Evolutionary conservation across 2,888 invertebrate species (phyloP), one percentile per base, ranked within the genome.

Genomic region (Cacoxenus indagator): DNA sequence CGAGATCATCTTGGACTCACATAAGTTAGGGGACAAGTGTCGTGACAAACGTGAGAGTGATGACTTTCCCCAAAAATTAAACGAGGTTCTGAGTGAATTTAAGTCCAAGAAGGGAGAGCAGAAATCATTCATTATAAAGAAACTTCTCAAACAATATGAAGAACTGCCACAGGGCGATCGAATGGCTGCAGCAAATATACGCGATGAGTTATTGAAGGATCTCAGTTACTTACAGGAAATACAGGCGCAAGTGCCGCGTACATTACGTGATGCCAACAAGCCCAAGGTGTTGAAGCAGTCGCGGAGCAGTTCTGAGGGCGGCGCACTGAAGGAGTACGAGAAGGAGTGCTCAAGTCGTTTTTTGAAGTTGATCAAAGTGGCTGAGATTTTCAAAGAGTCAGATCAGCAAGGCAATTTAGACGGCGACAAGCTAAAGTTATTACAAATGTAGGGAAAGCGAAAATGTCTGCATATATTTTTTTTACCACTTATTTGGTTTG

Each of bases 81-180:
- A 67, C 19, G 64, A 75, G 57, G 74, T 81, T 17, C 64, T 75
- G 11, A 73, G 69, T 0, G 62, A 72, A 6, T 71, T 85, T 14
- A 78, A 82, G 19, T 69, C 80, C 5, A 70, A 65, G 1, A 70
- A 76, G 61, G 74, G 87, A 5, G 81, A 81, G 8, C 74, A 84
- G 29, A 84, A 86, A 48, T 80, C 85, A 0, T 75, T 78, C 17
- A 75, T 83, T 8, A 86, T 87, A 1, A 86, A 86, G 71, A 87
- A 88, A 66, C 70, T 87, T 2, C 69, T 88, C 3, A 73, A 74
- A 0, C 78, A 87, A 70, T 87, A 86, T 68, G 84, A 87, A 5
- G 78, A 83, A 3, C 67, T 87, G 24, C 79, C 87, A 0, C 17
- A 61, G 4, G 76, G 82, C 11, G 86, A 88, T 43, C 86, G 88